These are phyloP conservation scores for Cybosia mesomella DNA, from an alignment of 2,888 invertebrate genomes.

Conservation along the genomic window DNA sequence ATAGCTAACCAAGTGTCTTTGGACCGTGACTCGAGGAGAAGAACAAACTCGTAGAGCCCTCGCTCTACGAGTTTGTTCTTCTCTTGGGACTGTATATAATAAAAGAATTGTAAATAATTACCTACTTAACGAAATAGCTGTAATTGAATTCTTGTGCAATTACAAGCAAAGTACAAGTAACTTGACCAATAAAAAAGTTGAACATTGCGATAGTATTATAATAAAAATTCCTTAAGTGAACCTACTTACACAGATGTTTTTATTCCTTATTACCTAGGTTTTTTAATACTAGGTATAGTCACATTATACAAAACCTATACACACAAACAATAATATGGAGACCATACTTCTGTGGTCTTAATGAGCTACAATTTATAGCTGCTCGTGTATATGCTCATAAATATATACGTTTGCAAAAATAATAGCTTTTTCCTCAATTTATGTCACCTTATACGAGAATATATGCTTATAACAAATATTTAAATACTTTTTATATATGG, in stretches of 20 bases:
- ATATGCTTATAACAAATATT: slow-evolving; percentile 18
- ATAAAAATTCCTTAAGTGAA: background rate
- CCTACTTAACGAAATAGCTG: too few relatives aligned
- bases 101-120: too few relatives aligned
- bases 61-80: too few relatives aligned
- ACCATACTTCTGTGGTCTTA: slow-evolving; percentile 26
- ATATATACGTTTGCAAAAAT: slow-evolving; percentile 50
- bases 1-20: too few relatives aligned
- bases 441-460: slow-evolving; percentile 36
- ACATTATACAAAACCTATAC: background rate
- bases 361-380: slow-evolving; percentile 48
- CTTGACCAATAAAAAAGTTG: background rate
- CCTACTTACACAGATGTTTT: background rate
- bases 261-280: background rate
- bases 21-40: too few relatives aligned
- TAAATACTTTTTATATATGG: background rate
- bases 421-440: slow-evolving; percentile 41
- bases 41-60: too few relatives aligned
- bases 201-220: background rate
- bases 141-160: background rate
- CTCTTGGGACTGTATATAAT: too few relatives aligned
- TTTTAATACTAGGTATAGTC: background rate
- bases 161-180: background rate
- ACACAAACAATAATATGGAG: slow-evolving; percentile 13
- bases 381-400: slow-evolving; percentile 45